Evolutionary conservation across 2,888 invertebrate genomes (phyloP), one percentile per base, ranked within the genome.

Genomic region (Philopedon plagiatum): DNA sequence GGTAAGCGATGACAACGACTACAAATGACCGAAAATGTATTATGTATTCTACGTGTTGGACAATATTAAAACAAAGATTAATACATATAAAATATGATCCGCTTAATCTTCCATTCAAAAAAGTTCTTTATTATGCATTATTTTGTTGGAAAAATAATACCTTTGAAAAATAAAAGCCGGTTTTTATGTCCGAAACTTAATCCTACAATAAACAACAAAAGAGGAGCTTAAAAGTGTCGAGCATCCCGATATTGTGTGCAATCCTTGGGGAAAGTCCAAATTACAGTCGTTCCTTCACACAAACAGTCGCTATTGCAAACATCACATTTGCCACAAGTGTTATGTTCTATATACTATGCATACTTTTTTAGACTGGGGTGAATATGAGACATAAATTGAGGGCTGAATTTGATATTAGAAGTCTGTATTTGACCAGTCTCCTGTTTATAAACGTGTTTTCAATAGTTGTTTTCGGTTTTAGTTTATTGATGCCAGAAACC

Each of bases 141-240:
- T 26, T 54, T 54, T 13, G 51, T 54, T 18, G 26, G 23, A 29
- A 54, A 54, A 54, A 29, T 29, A 32, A 54, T 15, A 54, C 51
- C 51, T 9, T 26, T 7, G 15, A 15, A 54, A 29, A 54, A 29
- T 29, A 54, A 54, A 54, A 54, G 51, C 13, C 51, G 8, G 29
- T 54, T 54, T 54, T 54, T 13, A 21, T 54, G 26, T 29, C n/a
- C 51, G 70, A 70, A 63, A 70, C 32, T 58, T 63, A 57, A 70
- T 63, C 70, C 70, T 15, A 11, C 46, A 63, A 70, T 46, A 63
- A 58, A 70, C 57, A 37, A 57, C 32, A 63, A 70, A 70, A 70
- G 64, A 68, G 66, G 65, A 44, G 60, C 71, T 71, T 71, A 65
- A 71, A 71, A 71, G 71, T 66, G 46, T 51, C 51, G 66, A 70